These are phyloP conservation scores for Ellobius talpinus DNA, from an alignment of 2,113 vertebrate genomes.

Conservation along the genomic window DNA sequence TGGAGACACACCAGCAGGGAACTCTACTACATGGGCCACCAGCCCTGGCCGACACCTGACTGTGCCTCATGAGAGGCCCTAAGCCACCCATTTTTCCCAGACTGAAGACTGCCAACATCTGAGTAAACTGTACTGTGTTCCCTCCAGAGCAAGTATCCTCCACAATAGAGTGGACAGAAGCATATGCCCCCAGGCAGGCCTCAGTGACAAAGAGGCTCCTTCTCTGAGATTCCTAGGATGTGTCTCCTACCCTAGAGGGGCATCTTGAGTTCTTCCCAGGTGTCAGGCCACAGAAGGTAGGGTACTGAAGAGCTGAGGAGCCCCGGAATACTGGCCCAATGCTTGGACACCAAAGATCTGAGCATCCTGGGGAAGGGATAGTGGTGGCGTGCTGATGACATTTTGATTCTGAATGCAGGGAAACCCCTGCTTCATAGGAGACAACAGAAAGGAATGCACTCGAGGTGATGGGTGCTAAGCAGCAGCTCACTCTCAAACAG, in stretches of 20 bases:
- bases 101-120: background rate
- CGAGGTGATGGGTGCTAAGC: background rate
- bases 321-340: background rate
- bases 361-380: fast-evolving
- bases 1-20: background rate
- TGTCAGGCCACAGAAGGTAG: background rate
- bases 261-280: background rate
- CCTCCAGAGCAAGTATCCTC: background rate
- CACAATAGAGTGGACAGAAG: background rate
- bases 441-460: background rate
- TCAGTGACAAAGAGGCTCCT: background rate
- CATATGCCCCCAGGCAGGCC: background rate
- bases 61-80: background rate
- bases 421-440: background rate
- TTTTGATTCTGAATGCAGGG: background rate
- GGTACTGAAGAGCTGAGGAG: background rate
- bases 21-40: background rate
- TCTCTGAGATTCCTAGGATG: background rate
- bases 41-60: background rate
- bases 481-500: background rate
- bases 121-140: background rate
- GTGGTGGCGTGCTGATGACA: too few relatives aligned
- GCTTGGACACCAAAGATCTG: too few relatives aligned
- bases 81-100: background rate
- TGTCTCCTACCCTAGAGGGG: background rate